Percentiles rank a stretch among this genome's conserved stretches.
These are phyloP conservation scores for Brachyistius frenatus DNA, from an alignment of 2,113 vertebrate genomes.

Conservation along the genomic window DNA sequence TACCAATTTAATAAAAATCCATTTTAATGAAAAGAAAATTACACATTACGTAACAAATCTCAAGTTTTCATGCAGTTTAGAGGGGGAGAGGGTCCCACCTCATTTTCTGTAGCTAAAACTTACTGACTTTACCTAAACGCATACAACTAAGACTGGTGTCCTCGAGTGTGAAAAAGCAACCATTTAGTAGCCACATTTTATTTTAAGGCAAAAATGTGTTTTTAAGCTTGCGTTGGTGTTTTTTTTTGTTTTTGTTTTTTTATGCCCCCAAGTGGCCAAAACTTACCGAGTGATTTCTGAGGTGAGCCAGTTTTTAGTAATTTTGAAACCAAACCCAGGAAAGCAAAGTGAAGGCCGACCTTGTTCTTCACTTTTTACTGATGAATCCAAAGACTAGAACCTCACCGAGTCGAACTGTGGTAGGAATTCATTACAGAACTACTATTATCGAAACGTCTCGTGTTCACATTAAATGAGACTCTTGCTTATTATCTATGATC, in stretches of 20 bases:
- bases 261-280: background rate
- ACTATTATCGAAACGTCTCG: conserved; percentile 32
- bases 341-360: background rate
- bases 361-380: conserved; percentile 8
- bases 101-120: no score
- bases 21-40: no score
- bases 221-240: background rate
- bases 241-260: background rate
- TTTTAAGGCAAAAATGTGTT: background rate
- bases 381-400: background rate
- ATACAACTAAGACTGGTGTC: no score
- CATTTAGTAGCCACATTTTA: background rate
- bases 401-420: conserved; percentile 2
- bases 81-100: no score
- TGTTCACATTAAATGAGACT: conserved; percentile 39
- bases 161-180: no score
- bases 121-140: no score
- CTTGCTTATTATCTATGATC: conserved; percentile 52
- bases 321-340: background rate
- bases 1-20: no score
- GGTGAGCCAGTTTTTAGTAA: background rate
- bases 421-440: conserved; percentile 17
- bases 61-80: no score
- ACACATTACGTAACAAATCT: no score
- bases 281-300: background rate